Percentiles rank a stretch among this genome's conserved stretches.
Conservation (phyloP, 92 coral and sea anemone genomes). For the Blastomussa wellsi region DNA sequence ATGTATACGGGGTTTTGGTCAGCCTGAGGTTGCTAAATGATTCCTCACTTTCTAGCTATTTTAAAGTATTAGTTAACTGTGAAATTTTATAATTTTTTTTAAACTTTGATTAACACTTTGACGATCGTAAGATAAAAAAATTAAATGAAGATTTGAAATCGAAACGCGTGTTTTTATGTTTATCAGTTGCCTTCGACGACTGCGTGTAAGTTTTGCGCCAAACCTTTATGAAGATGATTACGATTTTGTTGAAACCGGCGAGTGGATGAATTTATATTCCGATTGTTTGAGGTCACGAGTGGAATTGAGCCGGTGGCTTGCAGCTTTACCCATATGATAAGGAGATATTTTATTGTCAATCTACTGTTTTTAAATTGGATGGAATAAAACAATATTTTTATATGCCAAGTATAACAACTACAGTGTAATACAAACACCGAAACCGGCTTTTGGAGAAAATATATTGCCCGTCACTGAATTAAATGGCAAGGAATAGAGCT, state of each 20-base stretch:
- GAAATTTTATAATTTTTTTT: neutral
- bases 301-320: neutral
- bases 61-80: neutral
- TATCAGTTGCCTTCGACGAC: neutral
- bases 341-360: neutral
- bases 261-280: neutral
- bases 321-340: neutral
- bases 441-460: conserved; percentile 3
- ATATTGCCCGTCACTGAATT: neutral
- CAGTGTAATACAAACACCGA: conserved; percentile 1
- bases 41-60: neutral
- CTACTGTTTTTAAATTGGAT: neutral
- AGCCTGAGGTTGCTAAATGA: neutral
- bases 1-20: too few relatives aligned
- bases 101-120: neutral
- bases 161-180: neutral
- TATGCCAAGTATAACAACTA: conserved; percentile 1
- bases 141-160: neutral
- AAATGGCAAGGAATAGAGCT: neutral
- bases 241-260: neutral
- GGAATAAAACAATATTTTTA: neutral
- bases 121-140: neutral
- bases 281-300: neutral
- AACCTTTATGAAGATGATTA: neutral
- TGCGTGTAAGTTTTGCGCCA: too few relatives aligned